phyloP scores from a whole-genome alignment of 2,113 vertebrate species.

The Poeciliopsis occidentalis region DNA sequence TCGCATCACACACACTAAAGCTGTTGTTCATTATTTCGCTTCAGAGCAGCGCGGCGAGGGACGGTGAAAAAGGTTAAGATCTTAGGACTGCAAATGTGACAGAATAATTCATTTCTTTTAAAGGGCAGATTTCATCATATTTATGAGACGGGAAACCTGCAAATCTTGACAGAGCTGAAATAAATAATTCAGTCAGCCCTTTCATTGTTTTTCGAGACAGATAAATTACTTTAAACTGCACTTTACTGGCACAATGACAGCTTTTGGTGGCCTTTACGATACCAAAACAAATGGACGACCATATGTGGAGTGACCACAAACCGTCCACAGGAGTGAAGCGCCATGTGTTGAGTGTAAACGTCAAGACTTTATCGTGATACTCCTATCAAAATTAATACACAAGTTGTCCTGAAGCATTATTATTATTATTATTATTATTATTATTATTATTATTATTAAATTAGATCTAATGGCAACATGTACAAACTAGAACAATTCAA shows the following conservation, averaged over 20 bases:
- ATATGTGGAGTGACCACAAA: neutral
- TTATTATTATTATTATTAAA: no score
- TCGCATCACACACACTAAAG: neutral
- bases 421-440: no score
- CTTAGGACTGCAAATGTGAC: neutral
- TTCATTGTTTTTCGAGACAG: neutral
- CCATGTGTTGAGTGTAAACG: neutral
- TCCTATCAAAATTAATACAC: no score
- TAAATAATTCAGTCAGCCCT: neutral
- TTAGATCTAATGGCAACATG: no score
- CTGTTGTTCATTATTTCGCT: neutral
- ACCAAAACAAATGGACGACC: no score
- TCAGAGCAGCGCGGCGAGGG: neutral
- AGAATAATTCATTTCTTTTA: neutral
- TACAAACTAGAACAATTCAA: no score
- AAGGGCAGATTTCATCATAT: neutral
- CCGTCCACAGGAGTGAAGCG: neutral
- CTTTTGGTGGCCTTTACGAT: no score
- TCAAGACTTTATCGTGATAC: neutral
- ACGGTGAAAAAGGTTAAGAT: neutral
- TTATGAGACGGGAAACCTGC: neutral
- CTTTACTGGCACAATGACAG: neutral
- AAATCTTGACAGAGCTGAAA: neutral
- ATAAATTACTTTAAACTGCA: neutral
- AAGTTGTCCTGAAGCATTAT: no score